A percentile compares a stretch with the other conserved stretches of the same genome.
phyloP scores from a whole-genome alignment of 2,113 vertebrate species.

The Mus pahari region DNA sequence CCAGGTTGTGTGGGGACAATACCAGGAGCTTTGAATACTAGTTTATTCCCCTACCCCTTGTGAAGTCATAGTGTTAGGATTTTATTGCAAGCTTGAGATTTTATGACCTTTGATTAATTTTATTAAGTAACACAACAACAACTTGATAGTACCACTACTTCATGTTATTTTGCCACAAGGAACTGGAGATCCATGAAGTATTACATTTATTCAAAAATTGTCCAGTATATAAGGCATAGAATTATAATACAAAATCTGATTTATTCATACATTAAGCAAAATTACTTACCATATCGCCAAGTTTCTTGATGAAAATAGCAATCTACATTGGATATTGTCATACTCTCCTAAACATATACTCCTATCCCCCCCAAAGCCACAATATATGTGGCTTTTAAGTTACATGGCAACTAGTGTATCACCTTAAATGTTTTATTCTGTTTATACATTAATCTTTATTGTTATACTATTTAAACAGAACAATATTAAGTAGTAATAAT shows the following conservation, averaged over 20 bases:
- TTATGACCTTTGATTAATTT: neutral
- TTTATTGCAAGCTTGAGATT: neutral
- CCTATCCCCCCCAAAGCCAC: neutral
- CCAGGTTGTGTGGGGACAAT: neutral
- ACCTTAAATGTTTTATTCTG: neutral
- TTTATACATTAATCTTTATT: neutral
- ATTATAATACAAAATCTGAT: neutral
- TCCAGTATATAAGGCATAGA: neutral
- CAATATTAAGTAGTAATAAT: neutral
- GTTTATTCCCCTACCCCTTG: neutral
- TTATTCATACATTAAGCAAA: neutral
- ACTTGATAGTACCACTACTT: neutral
- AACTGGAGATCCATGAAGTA: neutral
- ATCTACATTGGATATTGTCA: neutral
- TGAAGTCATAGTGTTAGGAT: slow-evolving; percentile 10
- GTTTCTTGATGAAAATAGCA: slow-evolving; percentile 47
- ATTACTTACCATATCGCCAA: neutral
- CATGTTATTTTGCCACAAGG: neutral
- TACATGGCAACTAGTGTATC: neutral
- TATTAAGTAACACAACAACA: neutral
- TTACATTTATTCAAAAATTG: slow-evolving; percentile 26
- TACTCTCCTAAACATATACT: neutral
- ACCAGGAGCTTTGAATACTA: neutral
- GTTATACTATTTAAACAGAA: neutral
- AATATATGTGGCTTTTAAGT: neutral